Evolutionary conservation across 2,797 vertebrate species (phyloP).

Genomic region (Echeneis naucrates): DNA sequence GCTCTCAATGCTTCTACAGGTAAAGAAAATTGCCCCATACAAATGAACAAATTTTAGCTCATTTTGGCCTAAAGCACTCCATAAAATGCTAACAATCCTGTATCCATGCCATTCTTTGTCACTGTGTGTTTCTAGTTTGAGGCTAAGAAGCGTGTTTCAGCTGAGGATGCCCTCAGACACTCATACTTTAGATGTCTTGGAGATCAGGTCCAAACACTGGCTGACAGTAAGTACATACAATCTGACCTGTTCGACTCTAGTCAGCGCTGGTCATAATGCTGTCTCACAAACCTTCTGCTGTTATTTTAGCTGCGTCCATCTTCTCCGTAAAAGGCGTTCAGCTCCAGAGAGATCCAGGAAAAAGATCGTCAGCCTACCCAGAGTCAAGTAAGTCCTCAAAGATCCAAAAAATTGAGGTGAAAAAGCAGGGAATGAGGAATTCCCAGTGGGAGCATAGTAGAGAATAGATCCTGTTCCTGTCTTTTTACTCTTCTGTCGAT

Average conservation of each 20-base stretch:
- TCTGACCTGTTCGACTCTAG: background rate
- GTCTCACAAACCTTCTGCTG: slow-evolving; percentile 28
- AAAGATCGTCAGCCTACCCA: slow-evolving; percentile 80
- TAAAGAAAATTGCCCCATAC: slow-evolving; percentile 43
- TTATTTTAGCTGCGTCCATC: slow-evolving; percentile 82
- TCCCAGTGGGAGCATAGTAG: slow-evolving; percentile 12
- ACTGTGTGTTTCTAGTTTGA: slow-evolving; percentile 79
- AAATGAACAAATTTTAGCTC: background rate
- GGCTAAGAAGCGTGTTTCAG: slow-evolving; percentile 83
- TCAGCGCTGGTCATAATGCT: background rate
- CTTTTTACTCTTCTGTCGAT: slow-evolving; percentile 28
- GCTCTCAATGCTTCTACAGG: slow-evolving; percentile 84
- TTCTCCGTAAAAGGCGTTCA: slow-evolving; percentile 87
- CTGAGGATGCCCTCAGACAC: slow-evolving; percentile 83
- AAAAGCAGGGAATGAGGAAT: background rate
- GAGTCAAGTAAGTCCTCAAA: slow-evolving; percentile 82
- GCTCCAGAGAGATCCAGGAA: slow-evolving; percentile 86
- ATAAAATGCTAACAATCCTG: background rate
- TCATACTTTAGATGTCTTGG: slow-evolving; percentile 84
- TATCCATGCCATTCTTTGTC: background rate
- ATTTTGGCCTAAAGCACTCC: fast-evolving
- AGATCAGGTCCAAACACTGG: slow-evolving; percentile 81
- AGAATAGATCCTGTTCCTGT: slow-evolving; percentile 48
- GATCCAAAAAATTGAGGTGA: background rate
- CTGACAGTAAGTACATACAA: slow-evolving; percentile 83